Evolutionary conservation across 2,888 invertebrate species (phyloP), one percentile per base, ranked within the genome.

Genomic region (Cerceris ruficornis): DNA sequence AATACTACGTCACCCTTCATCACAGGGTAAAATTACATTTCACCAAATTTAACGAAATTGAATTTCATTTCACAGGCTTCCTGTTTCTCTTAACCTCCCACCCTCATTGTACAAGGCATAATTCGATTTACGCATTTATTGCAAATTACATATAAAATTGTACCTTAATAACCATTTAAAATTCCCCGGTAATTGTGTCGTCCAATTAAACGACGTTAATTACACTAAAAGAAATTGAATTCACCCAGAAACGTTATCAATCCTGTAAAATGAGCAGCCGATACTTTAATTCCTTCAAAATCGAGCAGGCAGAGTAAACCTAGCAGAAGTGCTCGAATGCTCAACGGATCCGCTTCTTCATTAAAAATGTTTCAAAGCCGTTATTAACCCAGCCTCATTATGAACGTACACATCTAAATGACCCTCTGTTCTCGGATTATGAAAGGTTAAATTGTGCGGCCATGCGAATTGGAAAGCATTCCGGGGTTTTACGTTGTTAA

Each of bases 301-400:
- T 46, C 9, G 11, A 46, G 11, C 46, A 11, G 9, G 14, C 54
- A 54, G n/a, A 54, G 54, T n/a, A n/a, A 46, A 46, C 11, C 1
- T 46, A 11, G 11, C 11, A 11, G 6, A 46, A 46, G 11, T 9
- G 5, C 13, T 42, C 13, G 7, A 59, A 42, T 6, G 6, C 42
- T 41, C 59, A 13, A n/a, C 43, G 59, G 7, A 42, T 9, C 7
- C 39, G 13, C 42, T 13, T n/a, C 42, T 42, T 42, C 59, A 11
- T 43, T 59, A 59, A 59, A 59, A 11, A 42, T 9, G 13, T 13
- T 54, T 59, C 42, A 8, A 13, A 59, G 41, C 13, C 59, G 41
- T 59, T 59, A 59, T 42, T 59, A 59, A 59, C 39, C 49, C 6
- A 17, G 28, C 6, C 49, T 15, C 17, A 50, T 58, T 52, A 39